These are phyloP conservation scores for Dendrocincla tyrannina DNA, from an alignment of 2,797 vertebrate species.

Conservation along the genomic window DNA sequence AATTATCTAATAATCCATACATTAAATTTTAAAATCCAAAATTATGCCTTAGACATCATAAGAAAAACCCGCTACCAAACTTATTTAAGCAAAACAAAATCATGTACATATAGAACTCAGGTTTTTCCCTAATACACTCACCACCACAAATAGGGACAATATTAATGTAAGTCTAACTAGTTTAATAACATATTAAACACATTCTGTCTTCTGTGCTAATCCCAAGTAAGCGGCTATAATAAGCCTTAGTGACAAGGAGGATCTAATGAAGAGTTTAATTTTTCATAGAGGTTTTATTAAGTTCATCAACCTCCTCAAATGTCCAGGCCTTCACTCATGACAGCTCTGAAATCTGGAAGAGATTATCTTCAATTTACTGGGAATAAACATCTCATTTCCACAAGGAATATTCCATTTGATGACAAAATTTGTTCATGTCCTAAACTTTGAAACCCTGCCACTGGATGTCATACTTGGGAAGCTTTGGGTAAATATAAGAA, in stretches of 20 bases:
- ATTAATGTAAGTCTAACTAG: not conserved
- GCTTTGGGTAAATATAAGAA: not conserved
- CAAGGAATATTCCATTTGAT: not conserved
- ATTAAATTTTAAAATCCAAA: constrained; percentile 45
- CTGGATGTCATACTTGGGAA: constrained; percentile 47
- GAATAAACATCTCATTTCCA: constrained; percentile 2
- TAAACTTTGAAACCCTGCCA: constrained; percentile 26
- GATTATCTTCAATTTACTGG: constrained; percentile 11
- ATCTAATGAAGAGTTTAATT: constrained; percentile 54
- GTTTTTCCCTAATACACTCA: not conserved
- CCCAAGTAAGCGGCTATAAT: constrained; percentile 13
- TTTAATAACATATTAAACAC: constrained; percentile 49
- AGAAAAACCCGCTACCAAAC: not conserved
- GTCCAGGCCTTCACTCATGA: not conserved
- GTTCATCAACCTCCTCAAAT: constrained; percentile 36
- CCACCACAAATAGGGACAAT: not conserved
- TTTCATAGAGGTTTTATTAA: constrained; percentile 48
- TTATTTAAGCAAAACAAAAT: not conserved
- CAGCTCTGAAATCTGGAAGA: constrained; percentile 39
- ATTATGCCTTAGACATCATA: not conserved
- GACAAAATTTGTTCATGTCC: not conserved
- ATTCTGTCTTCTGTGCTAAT: constrained; percentile 45
- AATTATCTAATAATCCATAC: constrained; percentile 22
- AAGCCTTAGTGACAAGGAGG: constrained; percentile 53
- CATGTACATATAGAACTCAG: not conserved